Evolutionary conservation across 1,140 invertebrate species (phyloP), one percentile per base, ranked within the genome.

Genomic region (Sitophilus oryzae): DNA sequence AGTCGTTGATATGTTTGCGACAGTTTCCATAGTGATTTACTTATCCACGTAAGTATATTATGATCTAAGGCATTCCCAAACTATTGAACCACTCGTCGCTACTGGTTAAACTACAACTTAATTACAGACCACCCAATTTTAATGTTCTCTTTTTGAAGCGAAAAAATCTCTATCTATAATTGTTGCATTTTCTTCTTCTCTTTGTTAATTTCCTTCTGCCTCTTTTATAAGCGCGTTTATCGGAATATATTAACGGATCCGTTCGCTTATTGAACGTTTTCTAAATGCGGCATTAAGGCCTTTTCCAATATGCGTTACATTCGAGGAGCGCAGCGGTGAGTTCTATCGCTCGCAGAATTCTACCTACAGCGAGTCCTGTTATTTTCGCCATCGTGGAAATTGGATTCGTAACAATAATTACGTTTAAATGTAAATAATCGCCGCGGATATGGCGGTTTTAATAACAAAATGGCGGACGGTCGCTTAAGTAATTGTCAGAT

Each of bases 41-140:
- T n/a, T n/a, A n/a, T n/a, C n/a, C n/a, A n/a, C n/a, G n/a, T n/a
- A n/a, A n/a, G n/a, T n/a, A n/a, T n/a, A n/a, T n/a, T n/a, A n/a
- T n/a, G n/a, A n/a, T n/a, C n/a, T n/a, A n/a, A n/a, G n/a, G n/a
- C n/a, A n/a, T n/a, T n/a, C n/a, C n/a, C n/a, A n/a, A n/a, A n/a
- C n/a, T n/a, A n/a, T n/a, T n/a, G n/a, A n/a, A n/a, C n/a, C n/a
- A n/a, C n/a, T n/a, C n/a, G n/a, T n/a, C n/a, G n/a, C n/a, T n/a
- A n/a, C n/a, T n/a, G n/a, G n/a, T n/a, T n/a, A n/a, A n/a, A n/a
- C n/a, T n/a, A n/a, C n/a, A n/a, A n/a, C n/a, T n/a, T 41, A 35
- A 11, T 30, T n/a, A 34, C 19, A 22, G 52, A 55, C 52, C 52
- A 55, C 52, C 52, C 52, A 48, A 48, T 55, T 30, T 55, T 55